phyloP scores from a whole-genome alignment of 2,113 vertebrate species.

The Panthera tigris region DNA sequence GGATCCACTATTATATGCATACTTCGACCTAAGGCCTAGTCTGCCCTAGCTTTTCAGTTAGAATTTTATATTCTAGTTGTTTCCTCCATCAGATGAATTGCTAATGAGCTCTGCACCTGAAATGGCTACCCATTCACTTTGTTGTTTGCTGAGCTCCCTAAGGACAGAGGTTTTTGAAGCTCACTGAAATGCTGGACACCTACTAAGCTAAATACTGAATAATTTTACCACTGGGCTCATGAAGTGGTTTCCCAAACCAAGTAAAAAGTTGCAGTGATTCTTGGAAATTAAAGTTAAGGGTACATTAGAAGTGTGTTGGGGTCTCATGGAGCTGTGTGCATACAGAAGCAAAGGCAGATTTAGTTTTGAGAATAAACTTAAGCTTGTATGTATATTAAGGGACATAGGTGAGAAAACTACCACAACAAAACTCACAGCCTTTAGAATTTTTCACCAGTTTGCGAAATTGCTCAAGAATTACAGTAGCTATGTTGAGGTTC shows the following conservation, averaged over 20 bases:
- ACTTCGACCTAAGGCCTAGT: not conserved
- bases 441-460: constrained; percentile 51
- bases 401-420: constrained; percentile 45
- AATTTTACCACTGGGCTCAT: constrained; percentile 13
- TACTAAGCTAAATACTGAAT: constrained; percentile 37
- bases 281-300: constrained; percentile 45
- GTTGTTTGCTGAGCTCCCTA: constrained; percentile 52
- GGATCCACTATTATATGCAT: not conserved
- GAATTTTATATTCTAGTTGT: constrained; percentile 47
- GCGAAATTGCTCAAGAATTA: constrained; percentile 54
- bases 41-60: not conserved
- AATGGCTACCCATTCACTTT: constrained; percentile 72
- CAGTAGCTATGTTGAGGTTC: constrained; percentile 43
- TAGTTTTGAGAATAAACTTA: constrained; percentile 35
- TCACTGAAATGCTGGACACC: constrained; percentile 23
- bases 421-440: constrained; percentile 53
- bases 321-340: not conserved
- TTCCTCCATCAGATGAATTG: constrained; percentile 63
- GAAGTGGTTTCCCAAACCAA: constrained; percentile 43
- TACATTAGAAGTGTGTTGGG: constrained; percentile 38
- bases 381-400: not conserved
- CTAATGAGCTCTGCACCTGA: constrained; percentile 71
- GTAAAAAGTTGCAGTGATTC: constrained; percentile 55
- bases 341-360: constrained; percentile 41
- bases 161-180: constrained; percentile 57